Conservation (phyloP, 1,140 invertebrate genomes). For the Cephus cinctus region DNA sequence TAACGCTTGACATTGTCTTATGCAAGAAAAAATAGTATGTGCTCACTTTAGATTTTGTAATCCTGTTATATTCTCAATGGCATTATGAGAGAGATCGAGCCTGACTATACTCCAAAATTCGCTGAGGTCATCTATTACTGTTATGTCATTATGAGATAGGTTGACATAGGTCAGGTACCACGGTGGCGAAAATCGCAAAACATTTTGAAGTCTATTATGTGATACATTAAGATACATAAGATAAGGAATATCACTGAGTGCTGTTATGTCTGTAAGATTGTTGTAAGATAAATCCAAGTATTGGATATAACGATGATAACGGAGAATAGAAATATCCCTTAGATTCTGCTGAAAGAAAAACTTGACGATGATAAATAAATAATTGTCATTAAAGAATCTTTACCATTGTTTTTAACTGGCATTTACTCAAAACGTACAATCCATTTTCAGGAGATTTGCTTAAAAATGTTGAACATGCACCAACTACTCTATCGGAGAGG, state of each 20-base stretch:
- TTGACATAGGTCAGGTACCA: conserved; percentile 39
- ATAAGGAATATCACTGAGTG: conserved; percentile 25
- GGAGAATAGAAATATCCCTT: conserved; percentile 25
- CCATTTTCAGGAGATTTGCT: conserved; percentile 25
- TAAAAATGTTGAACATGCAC: conserved; percentile 24
- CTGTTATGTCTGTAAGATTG: conserved; percentile 24
- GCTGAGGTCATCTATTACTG: conserved; percentile 25
- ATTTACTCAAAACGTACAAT: conserved; percentile 32
- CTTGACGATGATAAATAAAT: not conserved
- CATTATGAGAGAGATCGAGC: conserved; percentile 39
- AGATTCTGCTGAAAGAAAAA: conserved; percentile 22
- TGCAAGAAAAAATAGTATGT: conserved; percentile 4
- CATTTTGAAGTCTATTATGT: conserved; percentile 25
- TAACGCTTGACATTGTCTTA: not conserved
- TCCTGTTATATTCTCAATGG: conserved; percentile 31
- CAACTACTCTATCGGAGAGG: conserved; percentile 33
- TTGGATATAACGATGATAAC: conserved; percentile 31
- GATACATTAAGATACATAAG: conserved; percentile 31
- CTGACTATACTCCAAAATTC: conserved; percentile 40
- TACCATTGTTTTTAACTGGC: conserved; percentile 33
- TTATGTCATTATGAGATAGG: conserved; percentile 34
- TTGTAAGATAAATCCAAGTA: conserved; percentile 37
- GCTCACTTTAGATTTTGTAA: conserved; percentile 36
- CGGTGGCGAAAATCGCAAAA: conserved; percentile 27
- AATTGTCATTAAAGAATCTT: not conserved